Base-by-base conservation (phyloP, 2,797 vertebrate species). In the Sparidentex hasta region DNA sequence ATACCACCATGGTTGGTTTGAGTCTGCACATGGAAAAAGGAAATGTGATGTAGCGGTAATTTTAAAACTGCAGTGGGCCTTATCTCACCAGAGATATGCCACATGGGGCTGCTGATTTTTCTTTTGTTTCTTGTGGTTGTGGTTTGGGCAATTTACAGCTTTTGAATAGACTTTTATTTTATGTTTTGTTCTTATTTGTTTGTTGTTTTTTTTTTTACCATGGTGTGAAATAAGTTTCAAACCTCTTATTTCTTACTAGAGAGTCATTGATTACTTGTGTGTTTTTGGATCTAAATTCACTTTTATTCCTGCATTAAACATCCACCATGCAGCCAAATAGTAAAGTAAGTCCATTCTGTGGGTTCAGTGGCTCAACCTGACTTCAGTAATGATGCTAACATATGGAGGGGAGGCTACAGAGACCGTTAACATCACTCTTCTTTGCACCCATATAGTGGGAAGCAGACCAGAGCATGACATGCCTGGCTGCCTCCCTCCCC, bases 381-480 rank as follows among this genome's bases (percentile, higher is more conserved):
- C 48, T 74, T 74, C 17, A 56, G 3, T 74, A 79, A 74, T 63
- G 70, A 69, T 52, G 67, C 65, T 52, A 80, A 78, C 83, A 83
- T 69, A 80, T 65, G 75, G 72, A 65, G 55, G 58, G 58, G 71
- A 66, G 78, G 44, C 44, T 47, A 6, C 72, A 33, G 27, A 79
- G 47, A 58, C 59, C n/a, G 41, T 83, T 80, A 82, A 76, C 81
- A 83, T 84, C 73, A 59, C 73, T 74, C 75, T 61, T 70, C 65
- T 78, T 75, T 78, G 65, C 84, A 82, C 78, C 85, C 78, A 70
- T 83, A 58, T 65, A 86, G 92, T 91, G 94, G 95, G 95, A 95
- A 95, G 92, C 92, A 95, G 96, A 97, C 96, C 96, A 95, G 95
- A 93, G 93, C 93, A 92, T 92, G 93, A 33, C 64, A 21, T 48